A percentile compares a stretch with the other conserved stretches of the same genome.
Evolutionary conservation across 2,797 vertebrate species (phyloP).

Genomic region (Anas bahamensis): DNA sequence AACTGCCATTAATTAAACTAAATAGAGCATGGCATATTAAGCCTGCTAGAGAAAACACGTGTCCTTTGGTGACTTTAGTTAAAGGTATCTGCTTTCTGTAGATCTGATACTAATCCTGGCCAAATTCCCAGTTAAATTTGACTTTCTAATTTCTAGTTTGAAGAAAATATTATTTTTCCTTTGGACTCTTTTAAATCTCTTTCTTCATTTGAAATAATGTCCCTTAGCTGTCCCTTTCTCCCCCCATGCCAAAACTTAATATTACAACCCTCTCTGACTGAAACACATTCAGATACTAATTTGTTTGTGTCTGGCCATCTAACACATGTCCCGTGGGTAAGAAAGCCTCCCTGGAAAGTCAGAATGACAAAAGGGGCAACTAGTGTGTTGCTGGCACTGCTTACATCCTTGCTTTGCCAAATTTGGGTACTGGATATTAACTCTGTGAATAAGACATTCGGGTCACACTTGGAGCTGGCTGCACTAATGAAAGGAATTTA

Average conservation of each 20-base stretch:
- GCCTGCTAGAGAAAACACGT: neutral
- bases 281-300: neutral
- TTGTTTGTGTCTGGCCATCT: neutral
- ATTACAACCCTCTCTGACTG: neutral
- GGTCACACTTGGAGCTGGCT: neutral
- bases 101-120: neutral
- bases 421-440: neutral
- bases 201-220: neutral
- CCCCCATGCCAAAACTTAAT: neutral
- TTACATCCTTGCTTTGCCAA: neutral
- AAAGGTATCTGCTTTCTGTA: neutral
- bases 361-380: neutral
- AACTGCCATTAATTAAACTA: neutral
- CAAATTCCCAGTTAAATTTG: neutral
- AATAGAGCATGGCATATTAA: neutral
- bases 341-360: neutral
- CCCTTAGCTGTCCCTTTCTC: neutral
- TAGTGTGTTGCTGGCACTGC: neutral
- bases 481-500: neutral
- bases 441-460: neutral
- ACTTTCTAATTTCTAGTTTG: neutral
- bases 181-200: neutral
- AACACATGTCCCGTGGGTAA: neutral
- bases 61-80: neutral
- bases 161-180: neutral